Conservation (phyloP, 2,113 vertebrate species). For the Scomber japonicus region DNA sequence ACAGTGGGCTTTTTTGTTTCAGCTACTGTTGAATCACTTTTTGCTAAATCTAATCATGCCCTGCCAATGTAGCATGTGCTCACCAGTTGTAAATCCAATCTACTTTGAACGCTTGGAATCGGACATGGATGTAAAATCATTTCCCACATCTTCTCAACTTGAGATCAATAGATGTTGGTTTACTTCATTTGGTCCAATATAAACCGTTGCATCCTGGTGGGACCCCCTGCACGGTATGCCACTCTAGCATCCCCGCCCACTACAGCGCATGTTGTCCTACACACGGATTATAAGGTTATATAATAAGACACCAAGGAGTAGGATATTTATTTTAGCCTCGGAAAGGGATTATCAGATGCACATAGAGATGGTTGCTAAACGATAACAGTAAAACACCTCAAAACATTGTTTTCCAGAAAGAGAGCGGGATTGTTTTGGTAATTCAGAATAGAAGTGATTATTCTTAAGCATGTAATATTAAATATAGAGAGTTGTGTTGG, state of each 20-base stretch:
- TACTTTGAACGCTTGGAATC: slow-evolving; percentile 3
- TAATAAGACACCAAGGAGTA: slow-evolving; percentile 69
- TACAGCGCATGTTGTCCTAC: slow-evolving; percentile 27
- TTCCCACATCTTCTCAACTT: neutral
- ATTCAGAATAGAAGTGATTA: neutral
- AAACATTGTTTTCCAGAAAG: neutral
- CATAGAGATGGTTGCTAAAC: slow-evolving; percentile 43
- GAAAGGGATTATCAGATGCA: slow-evolving; percentile 65
- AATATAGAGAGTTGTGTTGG: no score
- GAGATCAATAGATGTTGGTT: neutral
- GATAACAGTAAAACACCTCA: neutral
- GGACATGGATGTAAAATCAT: neutral
- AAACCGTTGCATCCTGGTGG: neutral
- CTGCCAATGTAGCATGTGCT: neutral
- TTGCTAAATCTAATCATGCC: neutral
- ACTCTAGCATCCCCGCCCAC: slow-evolving; percentile 13
- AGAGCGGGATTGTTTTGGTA: neutral
- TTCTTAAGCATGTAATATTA: no score
- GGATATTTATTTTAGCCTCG: slow-evolving; percentile 69
- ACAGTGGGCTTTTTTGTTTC: neutral
- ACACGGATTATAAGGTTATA: slow-evolving; percentile 76
- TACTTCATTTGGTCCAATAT: neutral
- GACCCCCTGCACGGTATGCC: neutral
- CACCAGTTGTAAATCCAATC: neutral
- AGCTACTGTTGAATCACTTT: slow-evolving; percentile 8